Evolutionary conservation across 2,797 vertebrate species (phyloP), one percentile per base, ranked within the genome.

Genomic region (Xenopus petersii): DNA sequence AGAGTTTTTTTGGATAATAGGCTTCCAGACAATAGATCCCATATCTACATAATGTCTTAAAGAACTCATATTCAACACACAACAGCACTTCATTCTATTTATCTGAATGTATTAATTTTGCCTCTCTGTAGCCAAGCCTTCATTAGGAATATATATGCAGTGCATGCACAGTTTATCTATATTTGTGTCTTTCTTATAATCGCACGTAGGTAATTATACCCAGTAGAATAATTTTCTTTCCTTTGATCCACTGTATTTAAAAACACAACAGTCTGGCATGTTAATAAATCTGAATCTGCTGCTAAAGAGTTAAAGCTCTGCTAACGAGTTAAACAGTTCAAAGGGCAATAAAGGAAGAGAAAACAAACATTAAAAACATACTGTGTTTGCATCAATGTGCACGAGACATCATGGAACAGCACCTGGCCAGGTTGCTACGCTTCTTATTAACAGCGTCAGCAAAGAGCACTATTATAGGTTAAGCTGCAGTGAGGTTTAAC

Each of bases 341-440:
- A 17, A 62, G 58, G 3, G 3, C 47, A 24, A 48, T 61, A 60
- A 66, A 60, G 68, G 30, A 21, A 76, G 61, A 54, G 36, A 65
- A 81, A 21, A 47, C 13, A 56, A 67, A 8, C 4, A 62, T 70
- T 36, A 73, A 64, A 16, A 72, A 69, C 71, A 24, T 58, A 80
- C 58, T 75, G 60, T 42, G 8, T 12, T 74, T 54, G 21, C 62
- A 72, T 81, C 67, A 63, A 47, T 66, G 58, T 70, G 30, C 21
- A 76, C 73, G n/a, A 55, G 46, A 33, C 76, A 76, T 70, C 67
- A 65, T 73, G 58, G 74, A 81, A 75, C 60, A 74, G 76, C 80
- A 84, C 80, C 80, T 80, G 78, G 74, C 61, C 26, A 73, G 13
- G 77, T 76, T 84, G 80, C 80, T 81, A 65, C 67, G 73, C 75